These are phyloP conservation scores for Drosophila ironensis DNA, from an alignment of 1,140 invertebrate genomes.

Conservation along the genomic window DNA sequence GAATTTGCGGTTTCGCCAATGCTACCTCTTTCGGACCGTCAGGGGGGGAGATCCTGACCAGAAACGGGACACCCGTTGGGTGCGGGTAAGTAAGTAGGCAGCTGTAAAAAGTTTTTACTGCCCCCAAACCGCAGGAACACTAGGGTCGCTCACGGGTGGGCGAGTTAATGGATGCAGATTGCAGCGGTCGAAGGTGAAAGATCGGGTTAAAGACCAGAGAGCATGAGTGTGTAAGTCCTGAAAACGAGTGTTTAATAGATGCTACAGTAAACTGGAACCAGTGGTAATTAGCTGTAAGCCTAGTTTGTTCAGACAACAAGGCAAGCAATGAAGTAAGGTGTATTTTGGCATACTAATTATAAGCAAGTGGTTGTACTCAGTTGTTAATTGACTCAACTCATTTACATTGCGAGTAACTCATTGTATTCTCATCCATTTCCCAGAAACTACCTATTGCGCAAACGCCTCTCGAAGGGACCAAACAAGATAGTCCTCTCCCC, in stretches of 20 bases:
- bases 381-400: too few relatives aligned
- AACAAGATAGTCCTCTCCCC: constrained; percentile 89
- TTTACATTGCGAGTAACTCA: too few relatives aligned
- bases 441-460: constrained; percentile 86
- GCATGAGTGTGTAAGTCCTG: too few relatives aligned
- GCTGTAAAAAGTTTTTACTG: constrained; percentile 49
- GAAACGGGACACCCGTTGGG: constrained; percentile 8
- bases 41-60: not conserved
- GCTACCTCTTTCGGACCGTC: not conserved
- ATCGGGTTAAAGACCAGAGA: not conserved
- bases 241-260: too few relatives aligned
- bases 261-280: constrained; percentile 23
- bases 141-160: not conserved
- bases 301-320: constrained; percentile 18
- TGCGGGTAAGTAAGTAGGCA: constrained; percentile 20
- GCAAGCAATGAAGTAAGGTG: not conserved
- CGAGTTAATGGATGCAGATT: constrained; percentile 46
- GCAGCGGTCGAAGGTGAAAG: constrained; percentile 2
- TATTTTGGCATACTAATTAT: not conserved
- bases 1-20: constrained; percentile 53
- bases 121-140: constrained; percentile 22
- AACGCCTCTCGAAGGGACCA: constrained; percentile 87
- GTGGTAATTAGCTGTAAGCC: constrained; percentile 19
- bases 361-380: too few relatives aligned
- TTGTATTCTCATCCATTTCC: not conserved